Evolutionary conservation across 2,888 invertebrate genomes (phyloP), one percentile per base, ranked within the genome.

Genomic region (Stenurella melanura): DNA sequence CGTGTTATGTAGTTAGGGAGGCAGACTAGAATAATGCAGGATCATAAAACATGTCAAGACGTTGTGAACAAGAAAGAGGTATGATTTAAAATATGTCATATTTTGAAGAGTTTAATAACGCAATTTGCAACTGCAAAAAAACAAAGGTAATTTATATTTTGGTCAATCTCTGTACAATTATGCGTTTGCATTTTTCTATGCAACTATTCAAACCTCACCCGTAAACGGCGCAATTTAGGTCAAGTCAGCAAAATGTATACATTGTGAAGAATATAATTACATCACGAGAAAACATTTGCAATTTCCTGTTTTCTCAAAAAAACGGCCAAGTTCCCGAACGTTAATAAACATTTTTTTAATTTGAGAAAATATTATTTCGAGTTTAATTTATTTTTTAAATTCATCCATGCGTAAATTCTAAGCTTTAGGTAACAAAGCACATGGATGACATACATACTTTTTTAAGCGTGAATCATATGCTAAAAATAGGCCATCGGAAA

Each of bases 221-320:
- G 64, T 64, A 34, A 34, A 50, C 42, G 42, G 17, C 10, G 7
- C 17, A 63, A 63, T 30, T 30, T 30, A 15, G 60, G 30, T 30
- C 30, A 64, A 19, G 42, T 64, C 38, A 19, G 15, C 42, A 42
- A 42, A 64, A 15, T 17, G 12, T 17, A 12, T 18, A 42, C 42
- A 42, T 64, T 18, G 19, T 42, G 64, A 64, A 42, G 64, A 64
- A 42, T 21, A 19, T 18, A 50, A 19, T 42, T 64, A 42, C 64
- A 19, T 42, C 64, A 21, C 42, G 42, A 19, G 64, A 64, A 64
- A 64, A 64, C 64, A 64, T 64, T 64, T 42, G 42, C 64, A 64
- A 64, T 64, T 64, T 64, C 64, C 64, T 18, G 64, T 64, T 64
- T 42, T 15, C 11, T 19, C 12, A 42, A 64, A 64, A 50, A 50